Base-by-base conservation (phyloP, 1,140 invertebrate species). In the Euura lappo region DNA sequence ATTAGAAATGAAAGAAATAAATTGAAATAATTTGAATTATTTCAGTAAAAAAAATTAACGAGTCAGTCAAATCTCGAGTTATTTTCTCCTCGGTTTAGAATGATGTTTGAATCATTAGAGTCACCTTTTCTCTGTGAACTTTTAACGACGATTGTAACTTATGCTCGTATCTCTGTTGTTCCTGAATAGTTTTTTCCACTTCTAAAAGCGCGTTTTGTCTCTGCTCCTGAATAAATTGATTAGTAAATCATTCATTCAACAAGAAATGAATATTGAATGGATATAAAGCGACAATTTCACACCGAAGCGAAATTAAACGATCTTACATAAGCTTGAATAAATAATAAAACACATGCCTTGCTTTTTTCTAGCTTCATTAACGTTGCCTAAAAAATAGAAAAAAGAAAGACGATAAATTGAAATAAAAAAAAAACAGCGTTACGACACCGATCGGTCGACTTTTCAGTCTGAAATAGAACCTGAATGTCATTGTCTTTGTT, bases 311-410 rank as follows among this genome's bases (percentile, higher is more conserved):
- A 28, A 28, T 28, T 28, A 28, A 28, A 28, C 28, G 28, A 28
- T 28, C 0, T 75, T 68, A 75, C 13, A 47, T 71, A 47, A 72
- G 71, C 46, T 43, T 45, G 44, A 71, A 73, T 73, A 75, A 77
- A 71, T 73, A 79, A 78, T 78, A 84, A 79, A 82, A 84, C 84
- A 91, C 90, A 89, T 91, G 90, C 91, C 90, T 91, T 91, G 82
- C 86, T 83, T 85, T 86, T 88, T 87, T 90, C 89, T 88, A 90
- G 86, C 83, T 88, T 86, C 86, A 83, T 86, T 83, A 91, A 88
- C 84, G 87, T 86, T 80, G 86, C 90, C 90, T 91, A 90, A 87
- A 88, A 85, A 84, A 79, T 78, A 83, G 81, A 77, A 81, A 69
- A 11, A 60, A 11, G 13, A 60, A 60, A 60, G 51, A 74, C 79